Base-by-base conservation (phyloP, 2,888 invertebrate genomes). In the Tenthredo notha region DNA sequence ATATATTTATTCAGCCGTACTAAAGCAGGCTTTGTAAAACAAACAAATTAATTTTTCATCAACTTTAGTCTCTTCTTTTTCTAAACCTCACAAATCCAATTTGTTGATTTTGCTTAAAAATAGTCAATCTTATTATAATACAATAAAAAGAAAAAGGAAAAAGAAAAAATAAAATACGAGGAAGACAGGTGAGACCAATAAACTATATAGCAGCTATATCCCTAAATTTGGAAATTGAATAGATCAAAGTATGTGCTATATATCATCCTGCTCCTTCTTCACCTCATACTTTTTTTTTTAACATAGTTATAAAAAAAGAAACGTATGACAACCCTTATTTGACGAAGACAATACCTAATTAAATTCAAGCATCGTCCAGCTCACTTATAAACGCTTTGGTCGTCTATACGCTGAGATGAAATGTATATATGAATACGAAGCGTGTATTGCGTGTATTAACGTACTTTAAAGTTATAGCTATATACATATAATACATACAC, bases 361-460 rank as follows among this genome's bases (percentile, higher is more conserved):
- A 72, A 40, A 72, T 43, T 72, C 40, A 72, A 72, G 40, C 25
- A 72, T 43, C 72, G 40, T 72, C 72, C 40, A 37, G 18, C 21
- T 72, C 21, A 40, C 43, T 72, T 40, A 43, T 72, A 72, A 72
- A 72, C 72, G 40, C 43, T 72, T 40, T 40, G 15, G 21, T 37
- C 72, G n/a, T n/a, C n/a, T n/a, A n/a, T 40, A 72, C 9, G 43
- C 21, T 72, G 10, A 4, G 33, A 33, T 33, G 33, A 33, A 33
- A 40, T 43, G 10, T 12, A 25, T 65, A 65, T 37, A 70, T 70
- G 40, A 12, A 37, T 70, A 37, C 33, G 70, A 9, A 18, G 6
- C n/a, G n/a, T n/a, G n/a, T n/a, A n/a, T n/a, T 70, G 5, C 37
- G 70, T 37, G 43, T 43, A 12, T 72, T 43, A 37, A n/a, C n/a